Base-by-base conservation (phyloP, 2,113 vertebrate genomes). In the Edolisoma coerulescens region DNA sequence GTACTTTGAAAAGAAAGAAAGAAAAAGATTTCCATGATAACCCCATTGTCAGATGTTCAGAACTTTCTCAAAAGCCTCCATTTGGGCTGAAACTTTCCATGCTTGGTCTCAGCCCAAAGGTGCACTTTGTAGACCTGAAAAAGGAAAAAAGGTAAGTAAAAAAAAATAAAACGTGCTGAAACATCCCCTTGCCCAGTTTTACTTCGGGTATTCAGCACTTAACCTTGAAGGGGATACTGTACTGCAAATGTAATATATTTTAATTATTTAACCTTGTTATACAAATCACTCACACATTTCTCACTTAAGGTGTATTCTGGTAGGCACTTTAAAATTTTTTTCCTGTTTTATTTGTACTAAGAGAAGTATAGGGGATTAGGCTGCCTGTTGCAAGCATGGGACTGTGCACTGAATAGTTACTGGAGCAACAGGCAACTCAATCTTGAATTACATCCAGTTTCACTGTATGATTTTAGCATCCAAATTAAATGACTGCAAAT, bases 71-170 rank as follows among this genome's bases (percentile, higher is more conserved):
- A 97, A 97, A 97, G 93, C 93, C 96, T 95, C 95, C 93, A 97
- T 96, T 96, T 97, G 96, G 96, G 95, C 95, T 97, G 96, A 97
- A 97, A 96, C 95, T 97, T 96, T 97, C 95, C 95, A 94, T 97
- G 95, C 95, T 96, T 93, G 96, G 95, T 97, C 96, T 97, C 96
- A 96, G 95, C 96, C 96, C 95, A 97, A 96, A 96, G 93, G 95
- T 96, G 92, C 56, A 97, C 95, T 97, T 96, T 97, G 95, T 94
- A 97, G 95, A 97, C 95, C 96, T 96, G 96, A 96, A 96, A 97
- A 97, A 97, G 95, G 96, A 95, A 97, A 97, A 96, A 96, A 96
- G 95, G 95, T 96, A 97, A 97, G 96, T 95, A 97, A 96, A 96
- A 97, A 96, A 96, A 96, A 96, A 93, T 91, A 90, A 97, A 94